Conservation (phyloP, 2,888 invertebrate species). For the Drosophila subquinaria region DNA sequence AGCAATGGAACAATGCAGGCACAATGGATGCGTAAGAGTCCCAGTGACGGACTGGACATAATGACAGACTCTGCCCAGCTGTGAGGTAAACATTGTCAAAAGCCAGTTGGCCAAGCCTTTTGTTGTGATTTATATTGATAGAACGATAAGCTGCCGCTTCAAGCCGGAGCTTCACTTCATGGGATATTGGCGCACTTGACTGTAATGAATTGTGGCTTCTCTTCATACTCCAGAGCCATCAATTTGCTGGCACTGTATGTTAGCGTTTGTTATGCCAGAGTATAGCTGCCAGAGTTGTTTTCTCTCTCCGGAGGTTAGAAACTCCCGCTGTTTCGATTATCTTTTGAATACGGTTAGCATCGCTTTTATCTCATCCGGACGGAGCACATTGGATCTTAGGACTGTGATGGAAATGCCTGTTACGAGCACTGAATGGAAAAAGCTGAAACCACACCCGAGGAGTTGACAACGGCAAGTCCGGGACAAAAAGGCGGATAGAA, state of each 20-base stretch:
- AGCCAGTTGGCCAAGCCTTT: slow-evolving; percentile 67
- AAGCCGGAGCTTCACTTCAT: slow-evolving; percentile 18
- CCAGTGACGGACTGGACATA: slow-evolving; percentile 23
- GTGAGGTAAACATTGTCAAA: slow-evolving; percentile 66
- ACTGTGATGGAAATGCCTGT: slow-evolving; percentile 50
- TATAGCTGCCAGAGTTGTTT: slow-evolving; percentile 35
- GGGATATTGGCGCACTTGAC: slow-evolving; percentile 65
- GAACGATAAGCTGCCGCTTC: slow-evolving; percentile 49
- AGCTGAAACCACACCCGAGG: slow-evolving; percentile 38
- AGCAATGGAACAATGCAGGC: slow-evolving; percentile 50
- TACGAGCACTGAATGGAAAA: slow-evolving; percentile 35
- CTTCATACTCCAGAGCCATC: background rate
- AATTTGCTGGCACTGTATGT: slow-evolving; percentile 8
- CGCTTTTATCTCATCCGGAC: slow-evolving; percentile 8
- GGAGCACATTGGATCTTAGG: slow-evolving; percentile 38
- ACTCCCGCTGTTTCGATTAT: slow-evolving; percentile 83
- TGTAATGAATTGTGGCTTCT: slow-evolving; percentile 51
- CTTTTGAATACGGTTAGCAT: background rate
- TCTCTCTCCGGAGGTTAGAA: slow-evolving; percentile 40
- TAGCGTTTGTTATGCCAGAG: slow-evolving; percentile 29
- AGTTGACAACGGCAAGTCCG: slow-evolving; percentile 48
- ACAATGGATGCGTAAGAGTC: slow-evolving; percentile 54
- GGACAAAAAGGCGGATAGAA: slow-evolving; percentile 53
- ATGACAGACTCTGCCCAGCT: slow-evolving; percentile 37
- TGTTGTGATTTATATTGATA: slow-evolving; percentile 80